A percentile compares a stretch with the other conserved stretches of the same genome.
phyloP scores from a whole-genome alignment of 2,113 vertebrate genomes.

The Cheilinus undulatus region DNA sequence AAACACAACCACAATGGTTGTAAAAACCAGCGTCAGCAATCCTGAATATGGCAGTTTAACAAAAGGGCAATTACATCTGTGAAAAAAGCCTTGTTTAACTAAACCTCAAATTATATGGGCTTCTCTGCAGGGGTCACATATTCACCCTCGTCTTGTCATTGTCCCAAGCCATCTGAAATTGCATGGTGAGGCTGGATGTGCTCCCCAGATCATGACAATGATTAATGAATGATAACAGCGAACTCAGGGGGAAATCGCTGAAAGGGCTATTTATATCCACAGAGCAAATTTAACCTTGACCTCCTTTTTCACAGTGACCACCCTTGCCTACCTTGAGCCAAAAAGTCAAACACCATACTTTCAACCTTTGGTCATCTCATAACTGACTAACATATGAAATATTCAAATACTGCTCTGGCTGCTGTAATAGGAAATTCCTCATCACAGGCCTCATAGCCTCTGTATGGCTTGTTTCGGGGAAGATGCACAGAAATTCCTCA shows the following conservation, averaged over 20 bases:
- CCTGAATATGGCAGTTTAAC: constrained; percentile 43
- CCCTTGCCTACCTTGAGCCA: constrained; percentile 41
- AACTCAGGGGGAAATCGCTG: constrained; percentile 62
- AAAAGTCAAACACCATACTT: constrained; percentile 63
- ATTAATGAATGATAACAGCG: constrained; percentile 71
- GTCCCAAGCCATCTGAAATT: constrained; percentile 36
- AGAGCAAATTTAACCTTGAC: constrained; percentile 75
- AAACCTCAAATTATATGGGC: constrained; percentile 11
- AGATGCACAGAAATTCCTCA: background rate
- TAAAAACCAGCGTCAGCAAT: constrained; percentile 51
- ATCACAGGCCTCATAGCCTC: constrained; percentile 27
- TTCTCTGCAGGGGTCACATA: constrained; percentile 10
- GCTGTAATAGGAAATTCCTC: constrained; percentile 53
- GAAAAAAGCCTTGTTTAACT: constrained; percentile 17
- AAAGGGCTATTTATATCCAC: constrained; percentile 63
- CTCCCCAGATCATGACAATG: constrained; percentile 63
- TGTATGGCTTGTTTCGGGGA: constrained; percentile 22
- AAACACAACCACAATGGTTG: constrained; percentile 25
- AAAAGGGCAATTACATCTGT: constrained; percentile 42
- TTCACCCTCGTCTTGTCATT: constrained; percentile 43
- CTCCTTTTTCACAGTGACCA: constrained; percentile 59
- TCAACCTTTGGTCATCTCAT: constrained; percentile 60
- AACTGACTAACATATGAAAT: constrained; percentile 66
- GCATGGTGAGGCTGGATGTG: constrained; percentile 31
- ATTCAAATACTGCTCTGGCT: constrained; percentile 57